These are phyloP conservation scores for Sebastes trivittatus DNA, from an alignment of 2,797 vertebrate genomes.

Conservation along the genomic window DNA sequence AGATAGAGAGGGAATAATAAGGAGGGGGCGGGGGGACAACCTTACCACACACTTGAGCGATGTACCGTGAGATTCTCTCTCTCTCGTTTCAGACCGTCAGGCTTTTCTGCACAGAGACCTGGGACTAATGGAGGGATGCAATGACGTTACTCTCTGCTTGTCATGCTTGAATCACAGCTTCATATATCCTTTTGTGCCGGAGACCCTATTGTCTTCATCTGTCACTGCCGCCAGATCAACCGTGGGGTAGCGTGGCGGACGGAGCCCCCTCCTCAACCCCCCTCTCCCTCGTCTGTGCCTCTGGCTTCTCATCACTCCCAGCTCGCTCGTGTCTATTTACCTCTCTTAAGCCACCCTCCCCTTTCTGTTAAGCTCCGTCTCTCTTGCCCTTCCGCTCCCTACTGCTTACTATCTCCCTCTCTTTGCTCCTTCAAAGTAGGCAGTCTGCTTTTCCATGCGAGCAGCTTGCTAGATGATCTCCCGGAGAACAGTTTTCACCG, in stretches of 20 bases:
- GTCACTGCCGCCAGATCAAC: conserved; percentile 70
- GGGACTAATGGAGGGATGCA: conserved; percentile 77
- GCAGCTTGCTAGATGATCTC: conserved; percentile 87
- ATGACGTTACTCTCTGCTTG: conserved; percentile 64
- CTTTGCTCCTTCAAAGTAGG: conserved; percentile 72
- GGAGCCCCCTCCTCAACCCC: conserved; percentile 64
- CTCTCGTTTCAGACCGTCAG: conserved; percentile 61
- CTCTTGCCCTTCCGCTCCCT: conserved; percentile 59
- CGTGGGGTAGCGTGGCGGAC: conserved; percentile 72
- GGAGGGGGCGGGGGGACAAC: conserved; percentile 22
- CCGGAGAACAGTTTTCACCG: conserved; percentile 72
- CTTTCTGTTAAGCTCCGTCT: conserved; percentile 64
- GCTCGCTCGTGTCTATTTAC: conserved; percentile 74
- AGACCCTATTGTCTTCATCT: conserved; percentile 69
- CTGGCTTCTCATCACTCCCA: conserved; percentile 62
- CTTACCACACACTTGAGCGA: conserved; percentile 68
- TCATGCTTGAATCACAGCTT: conserved; percentile 74
- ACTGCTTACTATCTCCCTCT: conserved; percentile 74
- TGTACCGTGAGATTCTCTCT: conserved; percentile 65
- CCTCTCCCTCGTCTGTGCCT: conserved; percentile 66
- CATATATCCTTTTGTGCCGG: conserved; percentile 76
- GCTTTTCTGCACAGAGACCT: conserved; percentile 54
- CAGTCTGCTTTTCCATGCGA: conserved; percentile 80
- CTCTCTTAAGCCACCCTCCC: conserved; percentile 69
- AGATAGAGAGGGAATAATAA: conserved; percentile 61